Percentiles rank a stretch among this genome's conserved stretches.
phyloP scores from a whole-genome alignment of 2,888 invertebrate species.

The Tenthredo scrophulariae region DNA sequence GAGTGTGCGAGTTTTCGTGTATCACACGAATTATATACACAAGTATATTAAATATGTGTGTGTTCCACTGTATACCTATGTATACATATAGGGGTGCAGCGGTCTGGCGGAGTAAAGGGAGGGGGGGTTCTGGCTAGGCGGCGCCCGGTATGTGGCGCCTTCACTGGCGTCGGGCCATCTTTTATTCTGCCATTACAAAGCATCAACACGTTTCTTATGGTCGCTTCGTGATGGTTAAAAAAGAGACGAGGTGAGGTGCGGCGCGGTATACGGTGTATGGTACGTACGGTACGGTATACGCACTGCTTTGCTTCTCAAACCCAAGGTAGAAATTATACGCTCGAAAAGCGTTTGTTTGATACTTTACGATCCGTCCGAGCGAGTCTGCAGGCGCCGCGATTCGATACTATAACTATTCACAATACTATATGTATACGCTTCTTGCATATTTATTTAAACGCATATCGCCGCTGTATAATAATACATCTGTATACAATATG shows the following conservation, averaged over 20 bases:
- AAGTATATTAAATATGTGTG: not conserved
- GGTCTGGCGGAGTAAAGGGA: constrained; percentile 54
- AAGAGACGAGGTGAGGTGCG: not conserved
- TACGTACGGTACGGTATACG: not conserved
- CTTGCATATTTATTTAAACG: not conserved
- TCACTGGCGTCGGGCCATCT: constrained; percentile 76
- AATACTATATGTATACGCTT: not conserved
- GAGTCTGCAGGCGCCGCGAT: constrained; percentile 29
- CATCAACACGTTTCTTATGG: constrained; percentile 71
- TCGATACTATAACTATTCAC: not conserved
- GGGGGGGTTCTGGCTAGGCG: constrained; percentile 67
- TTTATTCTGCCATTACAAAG: constrained; percentile 74
- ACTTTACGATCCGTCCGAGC: constrained; percentile 7
- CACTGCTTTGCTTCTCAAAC: not conserved
- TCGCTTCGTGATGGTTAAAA: constrained; percentile 36
- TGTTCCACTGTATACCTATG: constrained; percentile 53
- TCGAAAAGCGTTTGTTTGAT: constrained; percentile 19
- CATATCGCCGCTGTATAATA: not conserved
- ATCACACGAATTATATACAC: not conserved
- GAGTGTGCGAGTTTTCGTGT: not conserved
- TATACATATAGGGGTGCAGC: constrained; percentile 43
- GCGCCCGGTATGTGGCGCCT: constrained; percentile 77
- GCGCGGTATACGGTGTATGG: not conserved
- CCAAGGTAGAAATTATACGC: constrained; percentile 9
- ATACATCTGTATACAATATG: not conserved